Base-by-base conservation (phyloP, 2,888 invertebrate genomes). In the Hydroisotoma schaefferi region DNA sequence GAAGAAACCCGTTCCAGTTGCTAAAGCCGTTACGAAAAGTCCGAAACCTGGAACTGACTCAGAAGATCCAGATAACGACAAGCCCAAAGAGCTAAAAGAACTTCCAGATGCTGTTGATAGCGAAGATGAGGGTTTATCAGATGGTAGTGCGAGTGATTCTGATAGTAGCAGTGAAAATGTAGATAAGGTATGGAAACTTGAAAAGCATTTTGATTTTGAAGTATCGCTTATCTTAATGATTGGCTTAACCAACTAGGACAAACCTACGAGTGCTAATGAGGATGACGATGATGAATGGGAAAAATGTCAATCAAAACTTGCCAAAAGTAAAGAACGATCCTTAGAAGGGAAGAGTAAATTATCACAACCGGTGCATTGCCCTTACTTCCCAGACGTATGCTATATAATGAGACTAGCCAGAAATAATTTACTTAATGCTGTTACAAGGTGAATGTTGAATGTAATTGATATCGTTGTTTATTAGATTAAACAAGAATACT, bases 301-400 rank as follows among this genome's bases (percentile, higher is more conserved):
- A 75, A 88, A 87, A 73, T 88, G 94, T 79, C 94, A 94, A 78
- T 86, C 88, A 74, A 87, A 90, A 74, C 78, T 94, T 59, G 86
- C 88, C 71, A 92, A 90, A 75, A 82, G 72, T 29, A 72, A 90
- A 22, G 94, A 95, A 75, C 87, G 91, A 70, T 82, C 84, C 18
- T 80, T 97, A 40, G 97, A 97, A 77, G 92, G 94, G 5, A 89
- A 92, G 75, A 93, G 93, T 48, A 93, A 94, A 79, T 83, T 87
- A 73, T 97, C 97, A 15, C 97, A 97, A 77, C 82, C 87, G n/a
- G 98, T 99, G 26, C 99, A 99, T 78, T 91, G 94, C 79, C 99
- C 99, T 0, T 87, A 87, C 77, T 99, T 89, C 78, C 94, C 99
- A 3, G 87, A 88, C 77, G 87, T 88, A 75, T 75, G 78, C 20